Base-by-base conservation (phyloP, 2,113 vertebrate genomes). In the Dinomys branickii region DNA sequence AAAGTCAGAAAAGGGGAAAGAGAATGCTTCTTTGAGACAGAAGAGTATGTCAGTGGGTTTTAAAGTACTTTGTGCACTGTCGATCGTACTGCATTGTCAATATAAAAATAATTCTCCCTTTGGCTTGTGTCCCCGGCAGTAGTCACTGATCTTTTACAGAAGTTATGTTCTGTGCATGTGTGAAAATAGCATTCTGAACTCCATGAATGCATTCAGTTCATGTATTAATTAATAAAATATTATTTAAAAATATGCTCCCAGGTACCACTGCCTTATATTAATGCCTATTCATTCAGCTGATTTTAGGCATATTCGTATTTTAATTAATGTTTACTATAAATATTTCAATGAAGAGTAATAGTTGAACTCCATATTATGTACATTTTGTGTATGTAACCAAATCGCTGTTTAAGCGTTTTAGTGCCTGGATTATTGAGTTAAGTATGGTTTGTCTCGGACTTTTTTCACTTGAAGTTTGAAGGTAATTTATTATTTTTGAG, bases 381-480 rank as follows among this genome's bases (percentile, higher is more conserved):
- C 11, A 7, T 56, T 22, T 1, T 69, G 5, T 58, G 0, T 54
- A 26, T 58, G 16, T 33, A 86, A 6, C 63, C 35, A 28, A 78
- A 22, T 65, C 30, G 24, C 0, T 28, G 52, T 92, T 80, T 59
- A 77, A 63, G 9, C n/a, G 28, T 54, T 85, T 41, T 7, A 28
- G 8, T 67, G 71, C 73, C 94, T 80, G 65, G 83, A 19, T 75
- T 56, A 61, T 2, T 41, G 4, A 50, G 44, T 24, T 85, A 33
- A 9, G 2, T 5, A 6, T 30, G 47, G 63, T n/a, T 5, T 16
- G 0, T 41, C 10, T 89, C 44, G 56, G 7, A 4, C 28, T 16
- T 44, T 90, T 90, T 95, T 97, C 47, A 16, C 28, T 71, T 80
- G 65, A 44, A 47, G 33, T 41, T 71, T 73, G 41, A 82, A 28